Evolutionary conservation across 2,888 invertebrate genomes (phyloP).

Genomic region (Leptarthrus brevirostris): DNA sequence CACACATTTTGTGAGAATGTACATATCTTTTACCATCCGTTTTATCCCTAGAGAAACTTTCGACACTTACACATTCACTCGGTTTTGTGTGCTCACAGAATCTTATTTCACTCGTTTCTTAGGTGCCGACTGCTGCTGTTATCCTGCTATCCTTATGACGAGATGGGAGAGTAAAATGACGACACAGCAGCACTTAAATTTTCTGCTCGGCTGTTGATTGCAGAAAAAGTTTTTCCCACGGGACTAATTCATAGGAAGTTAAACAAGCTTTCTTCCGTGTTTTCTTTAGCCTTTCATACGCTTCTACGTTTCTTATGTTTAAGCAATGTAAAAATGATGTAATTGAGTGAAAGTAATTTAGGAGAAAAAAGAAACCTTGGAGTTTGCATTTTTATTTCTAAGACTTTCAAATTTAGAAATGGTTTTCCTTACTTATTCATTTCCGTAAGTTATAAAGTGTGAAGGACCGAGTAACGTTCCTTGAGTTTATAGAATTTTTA

Average conservation of each 20-base stretch:
- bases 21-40: slow-evolving; percentile 24
- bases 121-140: slow-evolving; percentile 11
- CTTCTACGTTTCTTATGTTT: slow-evolving; percentile 22
- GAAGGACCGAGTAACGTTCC: no score
- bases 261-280: slow-evolving; percentile 41
- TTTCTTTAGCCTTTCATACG: slow-evolving; percentile 8
- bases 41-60: slow-evolving; percentile 41
- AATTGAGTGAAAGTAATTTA: slow-evolving; percentile 36
- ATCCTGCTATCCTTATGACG: slow-evolving; percentile 31
- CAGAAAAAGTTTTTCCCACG: slow-evolving; percentile 48
- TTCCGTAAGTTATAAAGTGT: no score
- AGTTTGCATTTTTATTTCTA: neutral
- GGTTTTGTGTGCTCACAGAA: neutral
- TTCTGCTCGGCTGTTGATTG: slow-evolving; percentile 49
- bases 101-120: slow-evolving; percentile 29
- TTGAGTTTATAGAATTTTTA: no score
- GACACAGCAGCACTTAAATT: slow-evolving; percentile 50
- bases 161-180: slow-evolving; percentile 46
- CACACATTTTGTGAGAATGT: slow-evolving; percentile 27
- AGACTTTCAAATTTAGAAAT: slow-evolving; percentile 24
- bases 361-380: neutral
- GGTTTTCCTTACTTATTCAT: no score
- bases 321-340: slow-evolving; percentile 43
- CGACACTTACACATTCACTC: slow-evolving; percentile 26
- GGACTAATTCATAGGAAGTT: slow-evolving; percentile 48